Base-by-base conservation (phyloP, 2,888 invertebrate species). In the Drosophila cognata region DNA sequence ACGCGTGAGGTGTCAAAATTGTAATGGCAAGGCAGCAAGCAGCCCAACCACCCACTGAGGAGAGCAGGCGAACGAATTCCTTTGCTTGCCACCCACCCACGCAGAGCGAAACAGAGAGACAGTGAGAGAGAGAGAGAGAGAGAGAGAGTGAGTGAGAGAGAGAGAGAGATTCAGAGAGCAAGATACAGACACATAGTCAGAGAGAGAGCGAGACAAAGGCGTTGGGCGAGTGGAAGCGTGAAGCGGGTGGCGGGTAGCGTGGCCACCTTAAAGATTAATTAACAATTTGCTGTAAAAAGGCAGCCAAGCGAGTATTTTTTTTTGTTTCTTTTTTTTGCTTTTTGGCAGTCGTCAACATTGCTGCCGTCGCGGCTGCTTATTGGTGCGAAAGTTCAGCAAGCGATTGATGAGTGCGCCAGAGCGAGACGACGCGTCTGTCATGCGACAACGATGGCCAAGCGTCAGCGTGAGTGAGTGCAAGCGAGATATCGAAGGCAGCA, bases 221-320 rank as follows among this genome's bases (percentile, higher is more conserved):
- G 28, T 6, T 25, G 35, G 53, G 38, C 38, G 29, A n/a, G 38
- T 38, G 38, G 60, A 28, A n/a, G 18, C 13, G 28, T 29, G 13
- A 13, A 16, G 38, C 11, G 56, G 13, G 56, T 21, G 28, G 61
- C 31, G 38, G 7, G 48, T 31, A 55, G 64, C 13, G 33, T 35
- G 71, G 60, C 59, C 79, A 82, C 79, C 74, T 81, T 77, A 88
- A 91, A 90, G 91, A 90, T 91, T 90, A 90, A 90, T 90, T 90
- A 90, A 88, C 82, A 84, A 89, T 90, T 91, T 91, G 82, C 78
- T 81, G 76, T 84, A 80, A 90, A 82, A 88, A 72, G 59, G 69
- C 67, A 81, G 68, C 55, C 70, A 72, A 81, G 75, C 56, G 53
- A 35, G 52, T 62, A 46, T 71, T 13, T 62, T 55, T 31, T 41